Base-by-base conservation (phyloP, 2,888 invertebrate genomes). In the Keiferia lycopersicella region DNA sequence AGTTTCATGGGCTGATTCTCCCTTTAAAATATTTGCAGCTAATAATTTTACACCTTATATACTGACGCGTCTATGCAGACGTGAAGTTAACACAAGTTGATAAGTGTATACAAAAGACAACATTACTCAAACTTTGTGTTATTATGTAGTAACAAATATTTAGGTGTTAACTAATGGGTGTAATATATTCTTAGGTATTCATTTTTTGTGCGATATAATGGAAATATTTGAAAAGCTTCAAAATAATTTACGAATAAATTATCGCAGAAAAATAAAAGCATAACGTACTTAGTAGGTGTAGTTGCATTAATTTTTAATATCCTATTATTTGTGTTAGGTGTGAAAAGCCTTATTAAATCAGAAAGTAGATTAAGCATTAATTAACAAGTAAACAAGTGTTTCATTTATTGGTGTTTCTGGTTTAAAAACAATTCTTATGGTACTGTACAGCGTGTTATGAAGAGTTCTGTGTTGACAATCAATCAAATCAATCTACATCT, bases 141-240 rank as follows among this genome's bases (percentile, higher is more conserved):
- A 50, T 30, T 30, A 34, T 34, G 26, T 34, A 34, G 6, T 18
- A 12, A 22, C 22, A 51, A 51, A 51, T 45, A 45, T 22, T 51
- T 51, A 51, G 51, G 22, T 51, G 51, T 51, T 51, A 45, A 22
- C 51, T 22, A 6, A 51, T 51, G 22, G 12, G 18, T 51, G 16
- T 22, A 22, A 51, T 20, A 51, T 51, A 22, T 51, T 22, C 1
- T 51, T 22, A 11, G 11, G 4, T 45, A n/a, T 45, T 26, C n/a
- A 8, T 51, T 7, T 51, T 51, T 51, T 22, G 18, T 51, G 51
- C 22, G 18, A 22, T 20, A 51, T 22, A 3, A 51, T 50, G 20
- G 20, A 50, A 50, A 50, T 51, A 4, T 34, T 34, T 34, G 34
- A 4, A 34, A 34, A 8, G 51, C 51, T 51, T 20, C 14, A 51